Percentiles rank a stretch among this genome's conserved stretches.
phyloP scores from a whole-genome alignment of 2,797 vertebrate species.

The Tokudaia muenninki region DNA sequence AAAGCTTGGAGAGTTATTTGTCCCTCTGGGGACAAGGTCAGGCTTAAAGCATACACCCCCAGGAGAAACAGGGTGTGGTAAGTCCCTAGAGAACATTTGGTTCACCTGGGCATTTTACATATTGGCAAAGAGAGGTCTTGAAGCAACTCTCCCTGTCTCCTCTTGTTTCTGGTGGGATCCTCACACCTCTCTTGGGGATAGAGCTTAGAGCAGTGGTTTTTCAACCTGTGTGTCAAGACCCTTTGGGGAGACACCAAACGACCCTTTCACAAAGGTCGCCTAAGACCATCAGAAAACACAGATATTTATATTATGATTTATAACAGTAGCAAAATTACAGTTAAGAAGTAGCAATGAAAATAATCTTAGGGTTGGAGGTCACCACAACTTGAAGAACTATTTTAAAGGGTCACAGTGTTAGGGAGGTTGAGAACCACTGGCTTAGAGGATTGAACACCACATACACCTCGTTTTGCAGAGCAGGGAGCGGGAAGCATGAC shows the following conservation, averaged over 20 bases:
- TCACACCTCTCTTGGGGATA: not conserved
- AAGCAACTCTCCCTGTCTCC: not conserved
- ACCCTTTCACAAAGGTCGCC: no score
- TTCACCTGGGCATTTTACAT: not conserved
- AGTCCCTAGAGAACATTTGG: not conserved
- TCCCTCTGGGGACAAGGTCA: rapidly evolving
- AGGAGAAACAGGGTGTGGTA: not conserved
- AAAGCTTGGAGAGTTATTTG: not conserved
- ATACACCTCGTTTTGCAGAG: not conserved
- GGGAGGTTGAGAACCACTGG: not conserved
- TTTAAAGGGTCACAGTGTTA: not conserved
- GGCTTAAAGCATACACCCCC: not conserved
- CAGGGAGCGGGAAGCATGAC: rapidly evolving
- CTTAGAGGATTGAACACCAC: not conserved
- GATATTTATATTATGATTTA: not conserved
- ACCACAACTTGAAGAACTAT: not conserved
- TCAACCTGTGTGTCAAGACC: not conserved
- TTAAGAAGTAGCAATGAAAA: not conserved
- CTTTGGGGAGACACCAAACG: not conserved
- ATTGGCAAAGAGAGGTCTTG: not conserved
- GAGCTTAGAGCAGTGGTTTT: not conserved
- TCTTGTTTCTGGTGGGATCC: not conserved
- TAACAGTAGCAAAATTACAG: not conserved
- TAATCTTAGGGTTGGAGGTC: not conserved
- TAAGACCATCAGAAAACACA: not conserved